Conservation (phyloP, 1,140 invertebrate genomes). For the Rhopalosiphum maidis region DNA sequence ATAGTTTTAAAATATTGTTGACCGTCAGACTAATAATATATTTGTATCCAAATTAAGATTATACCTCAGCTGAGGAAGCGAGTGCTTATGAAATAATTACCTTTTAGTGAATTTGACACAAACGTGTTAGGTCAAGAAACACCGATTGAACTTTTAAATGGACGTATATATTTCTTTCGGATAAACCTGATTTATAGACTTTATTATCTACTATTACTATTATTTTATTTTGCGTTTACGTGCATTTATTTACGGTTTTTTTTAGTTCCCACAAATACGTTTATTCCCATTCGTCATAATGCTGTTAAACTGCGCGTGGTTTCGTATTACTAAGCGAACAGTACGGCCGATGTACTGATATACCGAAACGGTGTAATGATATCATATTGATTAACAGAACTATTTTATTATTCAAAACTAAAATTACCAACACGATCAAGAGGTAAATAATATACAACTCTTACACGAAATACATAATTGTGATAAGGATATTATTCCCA, state of each 20-base stretch:
- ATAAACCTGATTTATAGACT: background rate
- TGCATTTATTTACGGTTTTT: background rate
- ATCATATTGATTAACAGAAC: background rate
- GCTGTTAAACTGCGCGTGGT: background rate
- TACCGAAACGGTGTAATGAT: background rate
- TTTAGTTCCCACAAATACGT: background rate
- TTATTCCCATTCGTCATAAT: background rate
- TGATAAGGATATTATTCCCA: too few relatives aligned
- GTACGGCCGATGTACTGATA: background rate
- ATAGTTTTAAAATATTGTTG: too few relatives aligned
- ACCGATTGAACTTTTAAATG: background rate
- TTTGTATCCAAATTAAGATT: too few relatives aligned
- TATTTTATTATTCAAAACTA: background rate
- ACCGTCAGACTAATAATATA: too few relatives aligned
- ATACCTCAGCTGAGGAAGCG: too few relatives aligned
- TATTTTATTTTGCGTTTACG: background rate
- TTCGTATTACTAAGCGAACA: background rate
- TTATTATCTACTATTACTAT: background rate
- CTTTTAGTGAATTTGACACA: too few relatives aligned
- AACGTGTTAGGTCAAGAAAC: too few relatives aligned
- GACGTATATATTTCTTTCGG: background rate
- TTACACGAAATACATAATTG: background rate
- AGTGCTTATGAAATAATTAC: too few relatives aligned
- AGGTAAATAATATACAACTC: background rate
- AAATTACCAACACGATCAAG: background rate